Base-by-base conservation (phyloP, 64 coral and sea anemone genomes). In the Catalaphyllia jardinei region DNA sequence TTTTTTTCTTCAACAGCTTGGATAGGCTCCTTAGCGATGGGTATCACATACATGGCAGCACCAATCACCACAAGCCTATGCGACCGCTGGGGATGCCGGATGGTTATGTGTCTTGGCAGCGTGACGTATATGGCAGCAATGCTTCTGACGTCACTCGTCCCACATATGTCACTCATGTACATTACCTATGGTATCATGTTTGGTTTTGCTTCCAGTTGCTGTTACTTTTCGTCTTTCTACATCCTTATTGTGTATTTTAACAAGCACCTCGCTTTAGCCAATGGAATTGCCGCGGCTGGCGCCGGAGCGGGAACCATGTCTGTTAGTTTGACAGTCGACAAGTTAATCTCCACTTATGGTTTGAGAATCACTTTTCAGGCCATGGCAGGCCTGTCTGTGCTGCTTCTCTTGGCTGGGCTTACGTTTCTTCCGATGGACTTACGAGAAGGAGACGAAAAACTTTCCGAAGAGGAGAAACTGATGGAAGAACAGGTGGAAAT, bases 1-100 rank as follows among this genome's bases (percentile, higher is more conserved):
- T 61, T 18, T 67, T 61, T 18, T 67, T 87, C 74, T 35, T 42
- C 55, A n/a, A 25, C 74, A 99, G 97, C 97, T 51, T 99, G 97
- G 97, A 92, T 99, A 62, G 94, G 93, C 12, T 87, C 93, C 7
- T 72, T 93, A 2, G 91, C 89, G 22, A 85, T 99, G 83, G 97
- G 97, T 16, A 14, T 99, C 25, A 92, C 92, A 29, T 95, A 79
- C 20, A 72, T 99, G 22, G 62, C 75, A 2, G 94, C 83, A 29
- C 94, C 97, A 19, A 74, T 99, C 11, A 28, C 94, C 3, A 91
- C 91, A 30, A 86, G 79, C 10, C 74, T 99, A 27, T 92, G 91
- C 22, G 67, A 86, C 57, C 91, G 91, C 79, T 86, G 89, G 77
- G 91, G 93, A 42, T 93, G 91, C 38, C 97, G 97, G 42, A 57